A percentile compares a stretch with the other conserved stretches of the same genome.
These are phyloP conservation scores for Tanypteryx hageni DNA, from an alignment of 2,888 invertebrate genomes.

Conservation along the genomic window DNA sequence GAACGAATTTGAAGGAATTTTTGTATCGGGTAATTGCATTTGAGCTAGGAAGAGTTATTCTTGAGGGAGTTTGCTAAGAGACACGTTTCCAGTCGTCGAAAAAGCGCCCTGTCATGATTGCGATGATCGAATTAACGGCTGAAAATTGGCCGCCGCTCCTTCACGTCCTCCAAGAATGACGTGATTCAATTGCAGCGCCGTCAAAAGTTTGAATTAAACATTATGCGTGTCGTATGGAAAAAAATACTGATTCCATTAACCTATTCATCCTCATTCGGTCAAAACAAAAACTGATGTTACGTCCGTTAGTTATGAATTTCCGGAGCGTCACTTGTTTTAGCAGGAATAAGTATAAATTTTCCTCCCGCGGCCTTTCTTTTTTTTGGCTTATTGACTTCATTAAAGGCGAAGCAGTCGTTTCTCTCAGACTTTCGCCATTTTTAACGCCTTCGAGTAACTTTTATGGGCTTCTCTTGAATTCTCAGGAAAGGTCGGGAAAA, in stretches of 20 bases:
- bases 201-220: not conserved
- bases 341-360: too few relatives aligned
- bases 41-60: not conserved
- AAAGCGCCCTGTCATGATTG: not conserved
- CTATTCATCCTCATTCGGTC: not conserved
- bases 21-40: not conserved
- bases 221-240: not conserved
- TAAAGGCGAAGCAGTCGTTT: too few relatives aligned
- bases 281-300: not conserved
- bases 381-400: too few relatives aligned
- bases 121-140: not conserved
- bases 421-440: too few relatives aligned
- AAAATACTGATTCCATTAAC: not conserved
- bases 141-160: not conserved
- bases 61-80: not conserved
- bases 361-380: too few relatives aligned
- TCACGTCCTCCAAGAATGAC: conserved; percentile 16
- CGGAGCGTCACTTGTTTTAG: too few relatives aligned
- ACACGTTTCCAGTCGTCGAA: not conserved
- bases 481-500: too few relatives aligned
- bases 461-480: too few relatives aligned
- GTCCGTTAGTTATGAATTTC: not conserved
- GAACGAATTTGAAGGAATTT: too few relatives aligned
- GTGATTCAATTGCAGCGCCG: not conserved
- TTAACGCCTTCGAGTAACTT: too few relatives aligned